Base-by-base conservation (phyloP, 2,797 vertebrate species). In the Chelmon rostratus region DNA sequence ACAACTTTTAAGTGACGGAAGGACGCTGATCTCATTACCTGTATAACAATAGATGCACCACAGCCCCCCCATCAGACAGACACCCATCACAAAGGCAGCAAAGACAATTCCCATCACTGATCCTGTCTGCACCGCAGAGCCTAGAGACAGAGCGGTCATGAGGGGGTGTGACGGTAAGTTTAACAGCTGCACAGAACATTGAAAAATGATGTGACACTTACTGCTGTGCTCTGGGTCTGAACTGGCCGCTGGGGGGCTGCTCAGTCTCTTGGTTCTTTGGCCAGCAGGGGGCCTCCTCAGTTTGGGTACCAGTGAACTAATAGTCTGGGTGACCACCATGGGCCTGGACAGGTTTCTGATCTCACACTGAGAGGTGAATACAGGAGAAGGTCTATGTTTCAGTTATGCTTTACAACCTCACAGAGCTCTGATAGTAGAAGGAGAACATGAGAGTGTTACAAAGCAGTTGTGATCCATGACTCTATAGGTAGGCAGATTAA, bases 281-380 rank as follows among this genome's bases (percentile, higher is more conserved):
- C 93, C 92, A 70, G 78, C 47, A 68, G 91, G 82, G 44, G 88
- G 84, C 47, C 64, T 76, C 63, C 47, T 63, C 18, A 57, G 69
- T 37, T 90, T 91, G 53, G 76, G 79, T n/a, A 56, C 70, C 47
- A 89, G 72, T 9, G 89, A 83, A 16, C 77, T 90, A 18, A 90
- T 65, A 5, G 89, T 61, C 59, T 93, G 93, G 0, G 96, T 97
- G 73, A 97, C 96, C 40, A 97, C 88, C 84, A 97, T 94, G 4
- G 97, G 96, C 72, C 97, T 95, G 57, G 94, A 95, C 56, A 97
- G 88, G 69, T 93, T 96, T 82, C 96, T 95, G 89, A 93, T 88
- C 73, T 93, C 94, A 90, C 97, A 97, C 97, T 97, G 87, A 71
- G 23, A 77, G 19, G 54, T 13, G 23, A 37, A 68, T 2, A 68